A percentile compares a stretch with the other conserved stretches of the same genome.
Conservation (phyloP, 2,888 invertebrate genomes). For the Mechanitis messenoides region DNA sequence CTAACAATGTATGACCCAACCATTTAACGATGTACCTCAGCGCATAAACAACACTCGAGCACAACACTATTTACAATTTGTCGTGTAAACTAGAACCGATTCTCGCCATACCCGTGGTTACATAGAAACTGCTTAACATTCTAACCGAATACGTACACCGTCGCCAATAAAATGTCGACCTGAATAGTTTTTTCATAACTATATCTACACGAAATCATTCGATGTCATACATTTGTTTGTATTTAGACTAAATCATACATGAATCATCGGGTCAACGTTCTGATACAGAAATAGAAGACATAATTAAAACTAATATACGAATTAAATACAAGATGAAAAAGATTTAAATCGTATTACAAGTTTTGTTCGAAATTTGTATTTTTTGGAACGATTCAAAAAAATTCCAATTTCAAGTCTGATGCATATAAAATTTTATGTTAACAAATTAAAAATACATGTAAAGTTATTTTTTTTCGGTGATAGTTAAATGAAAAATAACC, state of each 20-base stretch:
- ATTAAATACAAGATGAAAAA: slow-evolving; percentile 56
- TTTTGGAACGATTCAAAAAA: slow-evolving; percentile 36
- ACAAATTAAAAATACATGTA: slow-evolving; percentile 30
- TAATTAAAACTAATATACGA: slow-evolving; percentile 68
- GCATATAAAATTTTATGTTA: slow-evolving; percentile 37
- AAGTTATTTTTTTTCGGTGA: slow-evolving; percentile 36
- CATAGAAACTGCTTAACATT: slow-evolving; percentile 72
- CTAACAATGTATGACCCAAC: slow-evolving; percentile 48
- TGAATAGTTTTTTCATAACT: slow-evolving; percentile 60
- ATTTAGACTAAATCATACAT: slow-evolving; percentile 28
- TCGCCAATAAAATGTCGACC: slow-evolving; percentile 65
- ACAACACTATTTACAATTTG: slow-evolving; percentile 26
- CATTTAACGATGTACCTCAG: slow-evolving; percentile 25
- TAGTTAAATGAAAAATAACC: slow-evolving; percentile 58
- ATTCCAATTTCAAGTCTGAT: slow-evolving; percentile 17
- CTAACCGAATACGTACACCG: slow-evolving; percentile 59
- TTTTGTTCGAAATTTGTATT: slow-evolving; percentile 63
- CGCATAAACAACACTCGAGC: slow-evolving; percentile 9
- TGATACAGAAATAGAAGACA: slow-evolving; percentile 61
- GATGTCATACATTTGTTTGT: slow-evolving; percentile 45
- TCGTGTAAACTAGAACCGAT: slow-evolving; percentile 30
- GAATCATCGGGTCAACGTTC: slow-evolving; percentile 60
- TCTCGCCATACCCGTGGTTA: slow-evolving; percentile 50
- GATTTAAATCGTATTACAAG: slow-evolving; percentile 54
- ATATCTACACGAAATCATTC: slow-evolving; percentile 55